Evolutionary conservation across 2,113 vertebrate species (phyloP).

Genomic region (Aplodontia rufa): DNA sequence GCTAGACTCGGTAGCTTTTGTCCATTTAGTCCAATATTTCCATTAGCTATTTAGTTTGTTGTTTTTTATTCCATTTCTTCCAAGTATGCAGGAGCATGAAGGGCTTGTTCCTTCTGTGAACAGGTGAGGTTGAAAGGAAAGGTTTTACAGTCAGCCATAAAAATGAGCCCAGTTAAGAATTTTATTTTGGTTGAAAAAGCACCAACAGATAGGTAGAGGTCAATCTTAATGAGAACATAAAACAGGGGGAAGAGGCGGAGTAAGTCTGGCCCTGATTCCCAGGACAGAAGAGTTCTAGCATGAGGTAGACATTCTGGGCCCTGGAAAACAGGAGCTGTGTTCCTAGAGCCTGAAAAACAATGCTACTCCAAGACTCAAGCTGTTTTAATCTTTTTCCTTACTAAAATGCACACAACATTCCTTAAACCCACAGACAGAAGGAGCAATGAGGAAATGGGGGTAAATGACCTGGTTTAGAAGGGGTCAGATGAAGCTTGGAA

Average conservation of each 20-base stretch:
- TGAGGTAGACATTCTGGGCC: neutral
- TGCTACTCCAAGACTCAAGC: neutral
- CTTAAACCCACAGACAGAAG: neutral
- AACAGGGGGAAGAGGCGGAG: neutral
- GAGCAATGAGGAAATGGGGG: neutral
- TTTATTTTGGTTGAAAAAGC: conserved; percentile 54
- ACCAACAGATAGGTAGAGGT: conserved; percentile 22
- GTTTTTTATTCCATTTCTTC: neutral
- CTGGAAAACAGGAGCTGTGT: neutral
- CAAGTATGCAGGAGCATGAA: neutral
- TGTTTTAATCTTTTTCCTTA: neutral
- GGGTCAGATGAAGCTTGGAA: neutral
- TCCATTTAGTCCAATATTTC: neutral
- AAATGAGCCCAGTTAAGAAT: conserved; percentile 34
- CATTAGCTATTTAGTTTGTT: neutral
- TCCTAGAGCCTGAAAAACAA: neutral
- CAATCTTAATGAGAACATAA: neutral
- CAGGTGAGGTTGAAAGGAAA: conserved; percentile 39
- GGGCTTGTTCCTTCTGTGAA: neutral
- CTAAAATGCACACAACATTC: neutral
- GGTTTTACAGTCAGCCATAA: conserved; percentile 48
- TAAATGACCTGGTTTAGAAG: neutral
- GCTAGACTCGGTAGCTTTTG: neutral
- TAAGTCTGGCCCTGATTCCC: neutral
- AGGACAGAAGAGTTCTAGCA: neutral